phyloP scores from a whole-genome alignment of 2,113 vertebrate genomes.

The Maylandia zebra region DNA sequence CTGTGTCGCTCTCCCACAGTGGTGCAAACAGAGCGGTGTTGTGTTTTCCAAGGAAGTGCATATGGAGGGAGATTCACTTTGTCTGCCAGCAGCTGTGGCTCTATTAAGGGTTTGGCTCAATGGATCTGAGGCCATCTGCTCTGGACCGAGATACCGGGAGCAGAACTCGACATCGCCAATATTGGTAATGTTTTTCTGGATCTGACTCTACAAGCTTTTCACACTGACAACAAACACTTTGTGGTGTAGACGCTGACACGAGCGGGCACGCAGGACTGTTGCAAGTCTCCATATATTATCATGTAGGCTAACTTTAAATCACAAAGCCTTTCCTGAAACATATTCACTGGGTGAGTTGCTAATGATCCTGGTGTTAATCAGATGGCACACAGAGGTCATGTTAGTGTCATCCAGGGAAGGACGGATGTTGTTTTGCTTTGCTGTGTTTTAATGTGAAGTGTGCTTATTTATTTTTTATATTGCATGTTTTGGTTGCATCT shows the following conservation, averaged over 20 bases:
- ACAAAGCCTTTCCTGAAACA: not conserved
- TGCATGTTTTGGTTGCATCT: too few species aligned
- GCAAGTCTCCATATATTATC: not conserved
- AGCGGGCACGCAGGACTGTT: not conserved
- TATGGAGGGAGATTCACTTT: conserved; percentile 71
- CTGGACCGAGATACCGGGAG: conserved; percentile 49
- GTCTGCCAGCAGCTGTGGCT: conserved; percentile 67
- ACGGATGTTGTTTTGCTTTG: too few species aligned
- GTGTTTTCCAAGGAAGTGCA: conserved; percentile 53
- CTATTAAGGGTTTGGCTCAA: conserved; percentile 64
- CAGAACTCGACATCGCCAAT: not conserved
- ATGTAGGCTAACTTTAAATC: not conserved
- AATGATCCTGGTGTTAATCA: not conserved
- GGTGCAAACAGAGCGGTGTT: conserved; percentile 16
- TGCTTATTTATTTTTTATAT: too few species aligned
- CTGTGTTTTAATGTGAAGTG: too few species aligned
- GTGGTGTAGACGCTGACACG: not conserved
- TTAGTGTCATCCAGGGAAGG: too few species aligned
- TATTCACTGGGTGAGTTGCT: not conserved
- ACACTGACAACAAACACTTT: not conserved
- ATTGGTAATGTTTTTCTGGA: conserved; percentile 32
- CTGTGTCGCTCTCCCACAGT: conserved; percentile 8
- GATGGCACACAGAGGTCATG: not conserved
- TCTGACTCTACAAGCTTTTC: not conserved
- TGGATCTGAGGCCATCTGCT: conserved; percentile 62